Percentiles rank a stretch among this genome's conserved stretches.
phyloP scores from a whole-genome alignment of 2,797 vertebrate species.

The Myotis vivesi region DNA sequence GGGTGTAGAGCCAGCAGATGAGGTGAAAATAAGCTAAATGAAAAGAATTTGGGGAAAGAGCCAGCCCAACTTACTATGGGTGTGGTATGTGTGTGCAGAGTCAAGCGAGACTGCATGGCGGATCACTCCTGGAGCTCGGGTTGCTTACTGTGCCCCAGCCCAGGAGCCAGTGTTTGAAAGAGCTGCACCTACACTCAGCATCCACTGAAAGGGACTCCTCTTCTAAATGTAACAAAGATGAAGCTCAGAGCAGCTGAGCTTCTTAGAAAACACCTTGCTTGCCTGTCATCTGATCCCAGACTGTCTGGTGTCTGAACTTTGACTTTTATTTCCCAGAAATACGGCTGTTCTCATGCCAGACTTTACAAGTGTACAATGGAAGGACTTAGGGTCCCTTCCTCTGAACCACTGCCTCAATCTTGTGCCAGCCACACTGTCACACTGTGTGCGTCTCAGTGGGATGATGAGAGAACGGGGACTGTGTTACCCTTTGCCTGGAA shows the following conservation, averaged over 20 bases:
- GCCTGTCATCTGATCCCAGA: not conserved
- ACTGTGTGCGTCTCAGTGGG: not conserved
- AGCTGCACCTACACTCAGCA: not conserved
- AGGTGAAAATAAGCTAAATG: not conserved
- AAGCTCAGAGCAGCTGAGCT: not conserved
- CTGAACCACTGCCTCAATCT: rapidly evolving
- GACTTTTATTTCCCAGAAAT: not conserved
- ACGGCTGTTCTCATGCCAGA: not conserved
- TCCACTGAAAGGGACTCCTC: not conserved
- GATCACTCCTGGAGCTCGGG: too few relatives aligned
- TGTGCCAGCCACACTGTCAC: rapidly evolving
- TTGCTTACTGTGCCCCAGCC: not conserved
- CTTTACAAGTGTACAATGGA: not conserved
- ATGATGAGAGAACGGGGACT: not conserved
- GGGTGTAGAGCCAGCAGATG: not conserved
- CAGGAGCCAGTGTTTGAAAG: not conserved
- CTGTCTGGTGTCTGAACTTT: not conserved
- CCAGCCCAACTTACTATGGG: not conserved
- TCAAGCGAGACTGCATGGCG: not conserved
- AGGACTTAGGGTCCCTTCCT: not conserved
- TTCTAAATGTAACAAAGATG: not conserved
- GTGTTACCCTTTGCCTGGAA: not conserved
- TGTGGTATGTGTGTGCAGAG: not conserved
- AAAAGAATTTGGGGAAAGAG: not conserved
- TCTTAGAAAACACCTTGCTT: not conserved